phyloP scores from a whole-genome alignment of 2,888 invertebrate genomes.

The Mactromeris polynyma region DNA sequence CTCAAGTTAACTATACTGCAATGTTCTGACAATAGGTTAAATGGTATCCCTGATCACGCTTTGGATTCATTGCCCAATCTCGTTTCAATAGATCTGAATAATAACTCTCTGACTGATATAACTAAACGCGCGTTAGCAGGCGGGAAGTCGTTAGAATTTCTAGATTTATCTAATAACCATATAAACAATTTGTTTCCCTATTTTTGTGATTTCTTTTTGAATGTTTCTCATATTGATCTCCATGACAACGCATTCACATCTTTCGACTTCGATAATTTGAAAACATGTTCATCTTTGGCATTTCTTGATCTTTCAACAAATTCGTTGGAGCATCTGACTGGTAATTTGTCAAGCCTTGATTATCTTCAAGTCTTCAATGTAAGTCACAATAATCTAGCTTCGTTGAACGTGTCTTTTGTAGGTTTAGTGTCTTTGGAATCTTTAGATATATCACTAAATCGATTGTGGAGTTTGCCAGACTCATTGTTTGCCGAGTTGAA shows the following conservation, averaged over 20 bases:
- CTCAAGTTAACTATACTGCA: conserved; percentile 48
- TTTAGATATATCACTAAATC: conserved; percentile 10
- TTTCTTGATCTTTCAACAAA: conserved; percentile 58
- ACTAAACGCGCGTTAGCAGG: conserved; percentile 56
- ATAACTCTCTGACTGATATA: conserved; percentile 37
- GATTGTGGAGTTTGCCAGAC: not conserved
- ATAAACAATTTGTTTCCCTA: conserved; percentile 49
- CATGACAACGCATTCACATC: conserved; percentile 44
- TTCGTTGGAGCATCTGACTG: conserved; percentile 21
- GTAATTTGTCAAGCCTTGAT: conserved; percentile 32
- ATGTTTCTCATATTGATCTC: conserved; percentile 51
- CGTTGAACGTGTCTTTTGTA: conserved; percentile 23
- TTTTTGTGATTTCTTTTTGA: conserved; percentile 56
- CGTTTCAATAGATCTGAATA: conserved; percentile 42
- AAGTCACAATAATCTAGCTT: conserved; percentile 33
- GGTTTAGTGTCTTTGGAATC: not conserved
- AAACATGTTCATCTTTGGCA: conserved; percentile 31
- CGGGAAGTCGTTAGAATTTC: conserved; percentile 30
- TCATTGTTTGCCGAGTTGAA: not conserved
- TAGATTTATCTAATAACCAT: conserved; percentile 47
- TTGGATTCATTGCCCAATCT: conserved; percentile 44
- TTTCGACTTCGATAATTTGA: conserved; percentile 51
- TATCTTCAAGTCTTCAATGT: conserved; percentile 38
- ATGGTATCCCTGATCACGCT: conserved; percentile 45
- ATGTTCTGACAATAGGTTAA: conserved; percentile 31